These are phyloP conservation scores for Epizoanthus rinbou DNA, from an alignment of 92 coral and sea anemone genomes.

Conservation along the genomic window DNA sequence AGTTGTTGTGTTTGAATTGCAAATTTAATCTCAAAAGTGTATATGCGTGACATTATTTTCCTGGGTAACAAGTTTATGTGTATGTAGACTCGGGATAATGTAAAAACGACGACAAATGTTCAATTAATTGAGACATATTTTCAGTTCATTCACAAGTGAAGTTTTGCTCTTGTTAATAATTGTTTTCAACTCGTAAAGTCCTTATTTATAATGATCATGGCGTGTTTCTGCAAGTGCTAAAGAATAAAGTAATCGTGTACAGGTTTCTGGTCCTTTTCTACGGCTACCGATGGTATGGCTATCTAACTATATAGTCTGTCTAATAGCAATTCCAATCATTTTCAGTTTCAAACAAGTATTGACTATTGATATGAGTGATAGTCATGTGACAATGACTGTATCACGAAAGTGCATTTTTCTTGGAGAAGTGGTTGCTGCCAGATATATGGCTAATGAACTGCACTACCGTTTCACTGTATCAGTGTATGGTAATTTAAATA, in stretches of 20 bases:
- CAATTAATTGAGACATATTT: too few relatives aligned
- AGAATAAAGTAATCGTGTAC: not conserved
- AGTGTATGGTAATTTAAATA: too few relatives aligned
- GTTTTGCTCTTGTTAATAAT: too few relatives aligned
- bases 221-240: not conserved
- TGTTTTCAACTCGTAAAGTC: too few relatives aligned
- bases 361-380: not conserved
- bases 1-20: not conserved
- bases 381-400: not conserved
- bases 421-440: not conserved
- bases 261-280: not conserved
- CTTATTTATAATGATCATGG: too few relatives aligned
- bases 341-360: not conserved
- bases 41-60: not conserved
- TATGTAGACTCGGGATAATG: not conserved
- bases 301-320: too few relatives aligned
- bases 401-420: not conserved
- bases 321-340: too few relatives aligned
- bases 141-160: too few relatives aligned
- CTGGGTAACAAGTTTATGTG: not conserved
- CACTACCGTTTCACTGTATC: too few relatives aligned
- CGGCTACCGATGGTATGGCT: too few relatives aligned
- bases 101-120: too few relatives aligned
- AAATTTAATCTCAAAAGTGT: not conserved
- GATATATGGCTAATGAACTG: too few relatives aligned